Evolutionary conservation across 1,140 invertebrate genomes (phyloP).

Genomic region (Phthorimaea operculella): DNA sequence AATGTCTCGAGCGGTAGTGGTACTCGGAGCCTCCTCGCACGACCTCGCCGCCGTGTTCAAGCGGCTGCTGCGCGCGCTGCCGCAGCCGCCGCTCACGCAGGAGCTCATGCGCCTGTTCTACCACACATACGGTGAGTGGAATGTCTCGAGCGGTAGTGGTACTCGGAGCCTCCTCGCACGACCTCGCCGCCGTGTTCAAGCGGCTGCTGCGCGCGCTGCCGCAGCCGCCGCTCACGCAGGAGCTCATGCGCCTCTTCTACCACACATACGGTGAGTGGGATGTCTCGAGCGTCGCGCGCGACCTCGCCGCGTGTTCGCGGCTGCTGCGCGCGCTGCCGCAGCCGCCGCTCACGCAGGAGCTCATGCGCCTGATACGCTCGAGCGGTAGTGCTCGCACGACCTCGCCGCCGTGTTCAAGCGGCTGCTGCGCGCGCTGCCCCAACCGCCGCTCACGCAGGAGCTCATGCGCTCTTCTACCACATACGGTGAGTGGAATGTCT

Average conservation of each 20-base stretch:
- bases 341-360: conserved; percentile 84
- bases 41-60: conserved; percentile 84
- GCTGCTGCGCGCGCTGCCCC: conserved; percentile 79
- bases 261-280: conserved; percentile 78
- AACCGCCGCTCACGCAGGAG: conserved; percentile 73
- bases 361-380: no score
- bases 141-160: conserved; percentile 80
- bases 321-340: conserved; percentile 83
- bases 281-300: conserved; percentile 80
- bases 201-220: conserved; percentile 83
- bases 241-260: conserved; percentile 90
- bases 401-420: conserved; percentile 78
- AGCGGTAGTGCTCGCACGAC: conserved; percentile 68
- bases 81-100: conserved; percentile 84
- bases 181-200: conserved; percentile 82
- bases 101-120: conserved; percentile 91
- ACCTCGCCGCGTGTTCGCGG: conserved; percentile 78
- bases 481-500: no score
- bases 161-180: conserved; percentile 77
- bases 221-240: conserved; percentile 83
- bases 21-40: conserved; percentile 77
- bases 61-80: conserved; percentile 81
- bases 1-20: conserved; percentile 78
- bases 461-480: conserved; percentile 76
- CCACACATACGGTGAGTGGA: conserved; percentile 78